These are phyloP conservation scores for Baccha elongata DNA, from an alignment of 2,888 invertebrate species.

Conservation along the genomic window DNA sequence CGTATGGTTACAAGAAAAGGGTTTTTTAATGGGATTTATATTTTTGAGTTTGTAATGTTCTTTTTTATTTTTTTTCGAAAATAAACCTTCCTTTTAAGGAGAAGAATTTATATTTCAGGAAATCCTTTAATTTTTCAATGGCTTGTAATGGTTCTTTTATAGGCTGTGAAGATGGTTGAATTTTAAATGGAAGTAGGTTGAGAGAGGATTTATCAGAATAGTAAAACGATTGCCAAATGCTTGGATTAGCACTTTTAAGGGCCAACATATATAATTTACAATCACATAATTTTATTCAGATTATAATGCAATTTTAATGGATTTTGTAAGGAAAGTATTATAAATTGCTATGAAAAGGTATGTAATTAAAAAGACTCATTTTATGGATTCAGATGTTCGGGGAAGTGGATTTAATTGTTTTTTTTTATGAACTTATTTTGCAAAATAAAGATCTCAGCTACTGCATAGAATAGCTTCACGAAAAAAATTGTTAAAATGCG, in stretches of 20 bases:
- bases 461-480: too few species aligned
- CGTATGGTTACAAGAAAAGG: slow-evolving; percentile 24
- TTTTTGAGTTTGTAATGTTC: slow-evolving; percentile 17
- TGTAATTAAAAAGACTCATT: too few species aligned
- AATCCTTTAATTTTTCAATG: slow-evolving; percentile 25
- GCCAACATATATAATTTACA: slow-evolving; percentile 8
- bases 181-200: neutral
- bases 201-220: neutral
- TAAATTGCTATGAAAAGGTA: neutral
- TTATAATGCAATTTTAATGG: slow-evolving; percentile 6
- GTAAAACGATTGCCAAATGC: slow-evolving; percentile 31
- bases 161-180: slow-evolving; percentile 7
- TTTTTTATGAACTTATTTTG: too few species aligned
- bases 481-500: too few species aligned
- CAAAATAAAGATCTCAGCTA: too few species aligned
- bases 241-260: slow-evolving; percentile 29
- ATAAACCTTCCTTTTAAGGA: slow-evolving; percentile 38
- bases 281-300: slow-evolving; percentile 14
- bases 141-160: slow-evolving; percentile 13
- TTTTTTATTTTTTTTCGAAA: slow-evolving; percentile 20
- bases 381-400: too few species aligned
- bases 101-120: slow-evolving; percentile 27
- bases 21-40: slow-evolving; percentile 29
- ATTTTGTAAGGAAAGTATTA: neutral
- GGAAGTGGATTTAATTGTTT: too few species aligned